These are phyloP conservation scores for Vulpes lagopus DNA, from an alignment of 2,113 vertebrate genomes.

Conservation along the genomic window DNA sequence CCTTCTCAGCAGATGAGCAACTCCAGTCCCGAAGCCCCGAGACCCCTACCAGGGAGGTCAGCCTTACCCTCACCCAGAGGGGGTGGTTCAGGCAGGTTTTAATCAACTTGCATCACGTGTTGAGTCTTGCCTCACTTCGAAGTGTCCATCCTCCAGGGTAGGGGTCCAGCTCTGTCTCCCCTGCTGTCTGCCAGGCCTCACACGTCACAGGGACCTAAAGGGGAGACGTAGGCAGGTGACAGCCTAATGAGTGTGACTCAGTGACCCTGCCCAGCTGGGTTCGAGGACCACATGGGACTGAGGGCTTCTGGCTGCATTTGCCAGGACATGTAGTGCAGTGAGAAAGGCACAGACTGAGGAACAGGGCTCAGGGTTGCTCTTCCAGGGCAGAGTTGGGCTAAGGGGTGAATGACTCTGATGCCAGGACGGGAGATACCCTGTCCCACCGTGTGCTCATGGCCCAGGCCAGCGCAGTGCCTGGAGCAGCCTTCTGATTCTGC, in stretches of 20 bases:
- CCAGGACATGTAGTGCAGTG: background rate
- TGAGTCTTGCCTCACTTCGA: background rate
- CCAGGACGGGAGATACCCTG: background rate
- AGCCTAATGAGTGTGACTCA: background rate
- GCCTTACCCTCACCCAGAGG: too few species aligned
- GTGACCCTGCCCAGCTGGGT: background rate
- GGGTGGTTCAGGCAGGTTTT: background rate
- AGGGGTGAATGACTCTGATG: background rate
- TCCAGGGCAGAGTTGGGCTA: rapidly evolving
- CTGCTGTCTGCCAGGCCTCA: background rate
- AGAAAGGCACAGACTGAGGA: background rate
- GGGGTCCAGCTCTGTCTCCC: background rate
- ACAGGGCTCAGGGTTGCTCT: background rate
- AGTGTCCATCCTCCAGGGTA: background rate
- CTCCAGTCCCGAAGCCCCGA: too few species aligned
- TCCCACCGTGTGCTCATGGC: background rate
- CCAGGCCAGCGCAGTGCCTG: background rate
- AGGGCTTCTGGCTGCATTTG: background rate
- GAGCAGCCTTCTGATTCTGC: background rate
- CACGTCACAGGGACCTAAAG: background rate
- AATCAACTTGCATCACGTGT: background rate
- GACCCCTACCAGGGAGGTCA: background rate
- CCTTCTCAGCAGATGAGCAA: background rate
- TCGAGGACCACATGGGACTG: background rate
- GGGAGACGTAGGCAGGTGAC: background rate